Conservation (phyloP, 2,797 vertebrate species). For the Syngnathus rostellatus region DNA sequence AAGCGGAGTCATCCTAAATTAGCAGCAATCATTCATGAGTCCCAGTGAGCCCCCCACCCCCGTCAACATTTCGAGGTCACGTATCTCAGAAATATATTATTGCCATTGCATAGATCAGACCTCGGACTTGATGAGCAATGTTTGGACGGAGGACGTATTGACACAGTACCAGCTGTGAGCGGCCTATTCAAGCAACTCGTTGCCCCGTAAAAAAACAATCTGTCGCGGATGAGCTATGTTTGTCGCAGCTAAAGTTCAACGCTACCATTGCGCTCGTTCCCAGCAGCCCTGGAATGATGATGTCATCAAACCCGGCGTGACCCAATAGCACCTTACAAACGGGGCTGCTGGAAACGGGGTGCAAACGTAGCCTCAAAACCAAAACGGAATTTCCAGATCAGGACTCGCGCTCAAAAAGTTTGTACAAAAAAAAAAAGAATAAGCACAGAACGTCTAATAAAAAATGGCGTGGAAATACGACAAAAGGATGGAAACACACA, state of each 20-base stretch:
- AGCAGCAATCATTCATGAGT: slow-evolving; percentile 55
- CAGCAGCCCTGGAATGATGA: slow-evolving; percentile 12
- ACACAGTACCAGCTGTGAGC: slow-evolving; percentile 69
- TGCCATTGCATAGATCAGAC: slow-evolving; percentile 67
- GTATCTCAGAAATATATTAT: slow-evolving; percentile 37
- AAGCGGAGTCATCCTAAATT: slow-evolving; percentile 37
- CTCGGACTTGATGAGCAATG: slow-evolving; percentile 37
- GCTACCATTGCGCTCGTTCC: slow-evolving; percentile 29
- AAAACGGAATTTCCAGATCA: slow-evolving; percentile 17
- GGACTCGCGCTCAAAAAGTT: slow-evolving; percentile 23
- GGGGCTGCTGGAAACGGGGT: neutral
- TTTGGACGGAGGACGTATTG: slow-evolving; percentile 51
- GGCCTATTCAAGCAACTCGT: slow-evolving; percentile 41
- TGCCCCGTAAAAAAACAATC: slow-evolving; percentile 45
- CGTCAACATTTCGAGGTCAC: slow-evolving; percentile 27
- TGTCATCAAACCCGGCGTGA: too few species aligned
- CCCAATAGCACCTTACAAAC: neutral
- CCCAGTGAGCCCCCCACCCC: slow-evolving; percentile 23
- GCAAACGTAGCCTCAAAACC: neutral
- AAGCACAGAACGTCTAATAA: neutral
- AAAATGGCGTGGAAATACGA: slow-evolving; percentile 25
- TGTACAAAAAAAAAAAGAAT: slow-evolving; percentile 39
- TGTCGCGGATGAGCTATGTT: slow-evolving; percentile 59
- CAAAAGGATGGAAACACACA: slow-evolving; percentile 38
- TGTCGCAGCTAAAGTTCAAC: slow-evolving; percentile 29